A percentile compares a stretch with the other conserved stretches of the same genome.
Conservation (phyloP, 2,797 vertebrate genomes). For the Pipistrellus nathusii region DNA sequence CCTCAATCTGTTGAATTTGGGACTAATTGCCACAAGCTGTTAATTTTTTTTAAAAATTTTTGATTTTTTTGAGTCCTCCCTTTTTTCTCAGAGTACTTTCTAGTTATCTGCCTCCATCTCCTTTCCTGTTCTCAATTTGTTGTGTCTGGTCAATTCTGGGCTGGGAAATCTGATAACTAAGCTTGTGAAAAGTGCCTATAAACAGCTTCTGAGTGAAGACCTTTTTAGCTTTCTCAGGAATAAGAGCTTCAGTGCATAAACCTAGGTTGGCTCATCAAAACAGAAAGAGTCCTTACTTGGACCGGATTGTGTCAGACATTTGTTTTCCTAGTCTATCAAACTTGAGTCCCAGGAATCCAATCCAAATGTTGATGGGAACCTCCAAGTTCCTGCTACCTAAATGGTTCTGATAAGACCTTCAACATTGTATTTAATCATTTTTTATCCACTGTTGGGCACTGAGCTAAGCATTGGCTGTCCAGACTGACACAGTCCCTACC, state of each 20-base stretch:
- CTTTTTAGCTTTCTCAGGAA: conserved; percentile 27
- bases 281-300: neutral
- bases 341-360: neutral
- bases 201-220: conserved; percentile 43
- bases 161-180: conserved; percentile 60
- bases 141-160: conserved; percentile 55
- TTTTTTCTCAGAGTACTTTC: neutral
- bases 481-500: neutral
- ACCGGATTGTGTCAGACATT: conserved; percentile 25
- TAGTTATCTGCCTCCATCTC: conserved; percentile 57
- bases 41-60: neutral
- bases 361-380: conserved; percentile 5
- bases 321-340: conserved; percentile 39
- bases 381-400: neutral
- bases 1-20: neutral
- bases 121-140: conserved; percentile 59
- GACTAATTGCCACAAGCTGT: neutral
- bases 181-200: conserved; percentile 41
- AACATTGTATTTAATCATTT: neutral
- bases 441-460: neutral
- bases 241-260: neutral
- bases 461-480: neutral
- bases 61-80: neutral
- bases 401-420: neutral
- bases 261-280: neutral